Conservation (phyloP, 2,113 vertebrate species). For the Sphyrna mokarran region DNA sequence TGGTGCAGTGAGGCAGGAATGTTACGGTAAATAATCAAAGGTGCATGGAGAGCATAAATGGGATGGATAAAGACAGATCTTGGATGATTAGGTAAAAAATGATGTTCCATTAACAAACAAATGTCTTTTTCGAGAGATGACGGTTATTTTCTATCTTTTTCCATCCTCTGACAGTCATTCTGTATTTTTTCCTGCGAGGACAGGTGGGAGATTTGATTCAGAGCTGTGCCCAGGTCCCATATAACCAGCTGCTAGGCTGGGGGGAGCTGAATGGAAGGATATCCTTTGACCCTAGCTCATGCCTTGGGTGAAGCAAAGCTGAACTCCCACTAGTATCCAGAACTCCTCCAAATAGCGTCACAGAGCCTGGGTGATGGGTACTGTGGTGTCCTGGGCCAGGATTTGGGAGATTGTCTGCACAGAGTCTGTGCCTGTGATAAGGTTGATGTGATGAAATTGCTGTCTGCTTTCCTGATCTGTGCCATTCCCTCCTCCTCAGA, state of each 20-base stretch:
- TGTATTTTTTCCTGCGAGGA: neutral
- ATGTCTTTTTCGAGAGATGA: neutral
- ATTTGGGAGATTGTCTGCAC: neutral
- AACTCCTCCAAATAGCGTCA: neutral
- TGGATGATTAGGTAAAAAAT: neutral
- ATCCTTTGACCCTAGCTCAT: neutral
- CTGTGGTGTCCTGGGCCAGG: neutral
- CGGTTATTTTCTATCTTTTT: neutral
- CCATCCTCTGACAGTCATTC: neutral
- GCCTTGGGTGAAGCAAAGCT: neutral
- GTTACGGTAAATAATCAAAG: neutral
- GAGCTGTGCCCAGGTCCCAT: neutral
- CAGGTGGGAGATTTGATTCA: neutral
- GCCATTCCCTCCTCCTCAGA: constrained; percentile 56
- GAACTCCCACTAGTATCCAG: neutral
- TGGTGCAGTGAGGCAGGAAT: too few species aligned
- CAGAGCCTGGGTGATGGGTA: neutral
- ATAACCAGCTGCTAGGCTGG: neutral
- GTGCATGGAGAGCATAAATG: neutral
- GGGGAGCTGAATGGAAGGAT: too few species aligned
- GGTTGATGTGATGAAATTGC: neutral
- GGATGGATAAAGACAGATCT: neutral
- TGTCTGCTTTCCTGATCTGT: neutral
- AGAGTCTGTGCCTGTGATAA: neutral
- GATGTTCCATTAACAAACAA: neutral